Conservation (phyloP, 1,140 invertebrate genomes). For the Pentalonia nigronervosa region DNA sequence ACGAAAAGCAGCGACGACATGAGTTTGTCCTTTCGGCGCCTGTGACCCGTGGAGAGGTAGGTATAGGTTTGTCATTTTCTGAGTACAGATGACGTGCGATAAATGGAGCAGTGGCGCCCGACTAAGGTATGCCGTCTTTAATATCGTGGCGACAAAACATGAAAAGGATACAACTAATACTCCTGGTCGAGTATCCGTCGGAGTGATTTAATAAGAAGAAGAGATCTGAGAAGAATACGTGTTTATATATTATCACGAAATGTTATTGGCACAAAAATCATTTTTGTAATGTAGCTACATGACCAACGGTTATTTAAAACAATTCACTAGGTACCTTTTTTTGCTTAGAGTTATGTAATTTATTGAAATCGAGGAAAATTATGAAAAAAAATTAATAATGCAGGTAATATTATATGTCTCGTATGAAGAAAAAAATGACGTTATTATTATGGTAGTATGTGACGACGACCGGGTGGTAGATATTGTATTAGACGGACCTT, state of each 20-base stretch:
- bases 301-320: no score
- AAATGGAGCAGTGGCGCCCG: constrained; percentile 20
- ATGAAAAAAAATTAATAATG: background rate
- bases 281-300: background rate
- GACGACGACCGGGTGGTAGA: background rate
- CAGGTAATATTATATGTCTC: background rate
- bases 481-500: background rate
- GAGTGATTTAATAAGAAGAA: background rate
- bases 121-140: background rate
- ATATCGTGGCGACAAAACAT: background rate
- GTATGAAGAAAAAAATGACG: background rate
- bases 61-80: background rate
- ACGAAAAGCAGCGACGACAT: background rate
- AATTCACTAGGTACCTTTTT: background rate
- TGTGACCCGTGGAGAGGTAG: constrained; percentile 34
- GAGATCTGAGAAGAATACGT: background rate
- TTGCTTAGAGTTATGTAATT: background rate
- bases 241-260: background rate
- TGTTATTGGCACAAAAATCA: background rate
- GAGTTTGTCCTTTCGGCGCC: constrained; percentile 14
- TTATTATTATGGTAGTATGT: background rate
- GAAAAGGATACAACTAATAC: background rate
- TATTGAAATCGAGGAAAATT: background rate
- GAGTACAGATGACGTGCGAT: background rate
- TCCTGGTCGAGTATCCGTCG: background rate